A percentile compares a stretch with the other conserved stretches of the same genome.
Evolutionary conservation across 2,888 invertebrate genomes (phyloP).

Genomic region (Hermaeophaga mercurialis): DNA sequence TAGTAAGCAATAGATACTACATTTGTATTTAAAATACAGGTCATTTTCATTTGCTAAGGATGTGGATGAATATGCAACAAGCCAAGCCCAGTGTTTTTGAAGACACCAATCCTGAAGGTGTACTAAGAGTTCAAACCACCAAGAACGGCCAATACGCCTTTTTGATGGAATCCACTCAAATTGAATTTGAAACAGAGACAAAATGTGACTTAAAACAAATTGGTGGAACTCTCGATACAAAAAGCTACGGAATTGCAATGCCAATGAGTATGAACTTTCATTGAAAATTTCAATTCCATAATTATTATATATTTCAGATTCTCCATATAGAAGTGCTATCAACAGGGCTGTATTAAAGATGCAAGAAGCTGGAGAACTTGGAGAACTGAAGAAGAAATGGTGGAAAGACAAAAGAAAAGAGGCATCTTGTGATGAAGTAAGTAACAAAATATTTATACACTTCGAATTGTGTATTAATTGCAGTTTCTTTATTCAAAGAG

Average conservation of each 20-base stretch:
- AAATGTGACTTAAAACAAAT: slow-evolving; percentile 84
- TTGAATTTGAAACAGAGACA: slow-evolving; percentile 89
- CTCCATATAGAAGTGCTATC: slow-evolving; percentile 78
- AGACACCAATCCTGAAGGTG: slow-evolving; percentile 81
- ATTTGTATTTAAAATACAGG: neutral
- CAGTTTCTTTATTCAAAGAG: too few relatives aligned
- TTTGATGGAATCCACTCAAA: slow-evolving; percentile 94
- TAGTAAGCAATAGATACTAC: neutral
- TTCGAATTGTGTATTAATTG: too few relatives aligned
- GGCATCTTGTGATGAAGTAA: slow-evolving; percentile 45
- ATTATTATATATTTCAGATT: slow-evolving; percentile 67
- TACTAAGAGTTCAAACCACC: slow-evolving; percentile 78
- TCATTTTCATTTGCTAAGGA: slow-evolving; percentile 29
- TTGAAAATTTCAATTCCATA: neutral
- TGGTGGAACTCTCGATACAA: slow-evolving; percentile 82
- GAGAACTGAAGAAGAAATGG: slow-evolving; percentile 86
- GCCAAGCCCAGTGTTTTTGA: slow-evolving; percentile 82
- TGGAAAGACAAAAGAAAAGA: slow-evolving; percentile 73
- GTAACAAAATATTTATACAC: too few relatives aligned
- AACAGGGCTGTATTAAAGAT: slow-evolving; percentile 87
- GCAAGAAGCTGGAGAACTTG: slow-evolving; percentile 85
- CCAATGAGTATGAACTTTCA: slow-evolving; percentile 73
- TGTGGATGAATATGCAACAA: slow-evolving; percentile 71
- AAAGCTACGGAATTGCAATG: slow-evolving; percentile 93
- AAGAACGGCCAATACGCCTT: slow-evolving; percentile 87